Base-by-base conservation (phyloP, 1,140 invertebrate species). In the Aphelinus certus region DNA sequence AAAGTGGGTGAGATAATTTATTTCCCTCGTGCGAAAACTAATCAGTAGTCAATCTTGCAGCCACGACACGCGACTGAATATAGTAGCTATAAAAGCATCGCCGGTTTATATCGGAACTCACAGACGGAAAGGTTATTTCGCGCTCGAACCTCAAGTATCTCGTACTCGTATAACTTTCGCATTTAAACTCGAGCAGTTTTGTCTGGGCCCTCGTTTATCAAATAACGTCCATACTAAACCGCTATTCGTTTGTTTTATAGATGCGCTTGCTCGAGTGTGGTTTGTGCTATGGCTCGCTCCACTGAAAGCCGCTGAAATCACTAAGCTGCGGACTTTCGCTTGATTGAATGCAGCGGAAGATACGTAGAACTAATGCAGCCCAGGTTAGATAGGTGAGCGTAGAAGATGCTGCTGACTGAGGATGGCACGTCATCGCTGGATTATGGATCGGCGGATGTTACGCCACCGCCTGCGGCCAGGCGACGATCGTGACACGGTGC, bases 211-310 rank as follows among this genome's bases (percentile, higher is more conserved):
- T 26, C 26, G 26, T 26, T 26, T 26, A 26, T 26, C 26, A 26
- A 26, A 26, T 26, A 26, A 26, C 26, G 26, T 26, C 26, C 73
- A 47, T 71, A 60, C 69, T 79, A 77, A 76, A 80, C 74, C 62
- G 53, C 64, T 76, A 79, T 76, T 79, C 62, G 77, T 84, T 83
- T 83, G 77, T 84, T 84, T 84, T 81, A 77, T 81, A 84, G 83
- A 82, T 84, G 79, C 73, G 72, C 76, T 76, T 61, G 72, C 69
- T 61, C 72, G 70, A 71, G 69, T 72, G 77, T 78, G 79, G 76
- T 76, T 75, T 58, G 63, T 60, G 67, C 42, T 26, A 55, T 60
- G 76, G 47, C 9, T 49, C 53, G 69, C 51, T 78, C 81, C 81
- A 82, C 81, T 81, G 80, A 82, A 81, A 83, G 72, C 61, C 76